Conservation (phyloP, 2,113 vertebrate species). For the Vireo altiloquus region DNA sequence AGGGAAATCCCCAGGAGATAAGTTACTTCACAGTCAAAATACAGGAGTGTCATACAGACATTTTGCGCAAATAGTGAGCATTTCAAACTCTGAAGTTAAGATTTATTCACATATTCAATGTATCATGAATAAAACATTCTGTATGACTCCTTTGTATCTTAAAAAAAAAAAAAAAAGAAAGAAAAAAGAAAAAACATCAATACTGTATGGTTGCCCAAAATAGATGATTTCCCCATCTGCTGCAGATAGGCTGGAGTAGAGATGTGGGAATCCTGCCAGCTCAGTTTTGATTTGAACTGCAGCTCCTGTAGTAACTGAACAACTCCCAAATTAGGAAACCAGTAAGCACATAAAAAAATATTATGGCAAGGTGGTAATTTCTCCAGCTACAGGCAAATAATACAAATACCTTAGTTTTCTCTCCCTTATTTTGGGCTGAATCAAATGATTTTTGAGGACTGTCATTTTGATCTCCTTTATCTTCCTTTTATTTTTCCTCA, state of each 20-base stretch:
- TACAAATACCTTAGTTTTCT: not conserved
- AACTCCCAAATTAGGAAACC: not conserved
- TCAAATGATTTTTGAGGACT: not conserved
- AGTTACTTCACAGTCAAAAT: not conserved
- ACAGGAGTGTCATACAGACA: not conserved
- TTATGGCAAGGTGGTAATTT: not conserved
- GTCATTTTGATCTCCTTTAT: not conserved
- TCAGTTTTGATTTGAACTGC: not conserved
- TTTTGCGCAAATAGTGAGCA: not conserved
- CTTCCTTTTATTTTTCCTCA: not conserved
- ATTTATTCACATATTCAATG: not conserved
- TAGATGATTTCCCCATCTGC: not conserved
- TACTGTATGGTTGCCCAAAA: not conserved
- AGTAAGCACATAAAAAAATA: not conserved
- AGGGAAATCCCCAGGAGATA: not conserved
- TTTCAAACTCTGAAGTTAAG: not conserved
- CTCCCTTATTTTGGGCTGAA: not conserved
- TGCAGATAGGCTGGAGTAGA: not conserved
- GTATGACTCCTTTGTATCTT: not conserved
- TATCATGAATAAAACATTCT: conserved; percentile 26
- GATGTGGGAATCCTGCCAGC: not conserved
- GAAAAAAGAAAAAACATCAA: not conserved
- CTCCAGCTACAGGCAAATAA: not conserved
- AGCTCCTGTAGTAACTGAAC: not conserved
- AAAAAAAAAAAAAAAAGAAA: not conserved